Evolutionary conservation across 2,113 vertebrate genomes (phyloP).

Genomic region (Melospiza georgiana): DNA sequence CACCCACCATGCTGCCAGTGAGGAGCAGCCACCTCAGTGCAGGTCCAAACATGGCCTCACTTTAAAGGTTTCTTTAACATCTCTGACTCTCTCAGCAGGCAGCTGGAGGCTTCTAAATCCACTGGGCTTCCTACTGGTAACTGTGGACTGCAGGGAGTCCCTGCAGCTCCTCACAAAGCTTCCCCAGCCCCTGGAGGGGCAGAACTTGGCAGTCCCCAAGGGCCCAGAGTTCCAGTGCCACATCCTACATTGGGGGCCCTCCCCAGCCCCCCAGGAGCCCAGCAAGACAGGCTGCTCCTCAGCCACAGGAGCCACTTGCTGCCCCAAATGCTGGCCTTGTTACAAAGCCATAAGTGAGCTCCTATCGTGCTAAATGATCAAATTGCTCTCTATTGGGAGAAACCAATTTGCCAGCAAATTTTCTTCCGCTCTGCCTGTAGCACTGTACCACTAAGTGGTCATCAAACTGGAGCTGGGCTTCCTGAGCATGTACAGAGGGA

Average conservation of each 20-base stretch:
- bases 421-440: background rate
- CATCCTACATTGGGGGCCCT: fast-evolving
- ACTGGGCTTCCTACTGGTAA: background rate
- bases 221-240: background rate
- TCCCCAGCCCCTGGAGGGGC: background rate
- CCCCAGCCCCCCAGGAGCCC: background rate
- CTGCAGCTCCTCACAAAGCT: background rate
- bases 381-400: slow-evolving; percentile 4
- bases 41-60: background rate
- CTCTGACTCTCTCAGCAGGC: background rate
- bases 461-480: background rate
- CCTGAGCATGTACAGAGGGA: fast-evolving
- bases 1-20: background rate
- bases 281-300: background rate
- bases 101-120: background rate
- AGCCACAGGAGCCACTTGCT: background rate
- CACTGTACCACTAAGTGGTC: background rate
- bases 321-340: background rate
- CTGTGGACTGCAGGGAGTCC: fast-evolving
- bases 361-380: background rate
- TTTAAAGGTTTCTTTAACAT: background rate
- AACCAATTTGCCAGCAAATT: slow-evolving; percentile 30
- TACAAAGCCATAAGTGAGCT: background rate
- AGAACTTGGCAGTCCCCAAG: background rate
- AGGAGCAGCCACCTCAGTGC: background rate